Evolutionary conservation across 2,113 vertebrate genomes (phyloP).

Genomic region (Scartelaos histophorus): DNA sequence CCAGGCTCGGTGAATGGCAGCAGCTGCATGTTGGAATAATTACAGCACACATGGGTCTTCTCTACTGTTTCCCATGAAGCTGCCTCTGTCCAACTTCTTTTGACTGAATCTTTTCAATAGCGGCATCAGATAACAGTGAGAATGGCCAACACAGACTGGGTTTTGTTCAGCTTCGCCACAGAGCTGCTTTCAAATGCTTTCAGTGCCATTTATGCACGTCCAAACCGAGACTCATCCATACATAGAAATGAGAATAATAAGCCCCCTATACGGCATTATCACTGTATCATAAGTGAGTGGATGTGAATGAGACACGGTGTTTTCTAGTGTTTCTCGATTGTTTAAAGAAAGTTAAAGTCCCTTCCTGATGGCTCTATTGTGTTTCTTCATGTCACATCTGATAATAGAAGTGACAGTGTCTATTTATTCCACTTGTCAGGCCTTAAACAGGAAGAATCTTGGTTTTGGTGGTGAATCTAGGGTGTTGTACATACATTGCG

Average conservation of each 20-base stretch:
- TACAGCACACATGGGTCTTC: constrained; percentile 30
- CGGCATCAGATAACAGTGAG: constrained; percentile 26
- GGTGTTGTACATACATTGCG: neutral
- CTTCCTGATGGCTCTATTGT: constrained; percentile 40
- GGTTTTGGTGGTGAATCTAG: neutral
- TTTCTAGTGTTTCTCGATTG: neutral
- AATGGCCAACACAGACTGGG: constrained; percentile 27
- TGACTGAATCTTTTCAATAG: constrained; percentile 25
- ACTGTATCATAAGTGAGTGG: constrained; percentile 27
- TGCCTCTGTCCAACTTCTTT: constrained; percentile 36
- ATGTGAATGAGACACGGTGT: constrained; percentile 5
- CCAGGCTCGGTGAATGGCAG: constrained; percentile 23
- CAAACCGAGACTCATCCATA: constrained; percentile 39
- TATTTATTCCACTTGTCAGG: neutral
- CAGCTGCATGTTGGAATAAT: constrained; percentile 49
- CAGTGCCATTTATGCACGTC: constrained; percentile 34
- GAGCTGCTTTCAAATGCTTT: constrained; percentile 31
- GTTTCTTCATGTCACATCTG: constrained; percentile 12
- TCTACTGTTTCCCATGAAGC: constrained; percentile 34
- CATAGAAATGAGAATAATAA: constrained; percentile 40
- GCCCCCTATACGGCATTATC: constrained; percentile 33
- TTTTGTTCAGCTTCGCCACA: constrained; percentile 34
- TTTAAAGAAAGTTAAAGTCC: constrained; percentile 11
- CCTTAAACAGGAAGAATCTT: neutral
- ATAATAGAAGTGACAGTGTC: neutral